phyloP scores from a whole-genome alignment of 2,888 invertebrate genomes.

The Drosophila longiperda region DNA sequence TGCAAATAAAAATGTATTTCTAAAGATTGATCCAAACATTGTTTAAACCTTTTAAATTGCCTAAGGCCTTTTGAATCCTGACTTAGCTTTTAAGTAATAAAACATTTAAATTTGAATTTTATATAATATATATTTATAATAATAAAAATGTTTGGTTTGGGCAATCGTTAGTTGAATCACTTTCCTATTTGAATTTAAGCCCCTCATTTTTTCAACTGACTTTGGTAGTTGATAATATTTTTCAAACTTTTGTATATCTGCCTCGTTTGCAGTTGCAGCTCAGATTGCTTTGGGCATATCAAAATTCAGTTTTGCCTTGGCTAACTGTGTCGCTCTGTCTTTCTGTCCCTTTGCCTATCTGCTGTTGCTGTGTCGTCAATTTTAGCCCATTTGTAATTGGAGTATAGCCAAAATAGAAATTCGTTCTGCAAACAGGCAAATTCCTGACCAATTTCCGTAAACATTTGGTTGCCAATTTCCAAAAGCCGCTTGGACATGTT shows the following conservation, averaged over 20 bases:
- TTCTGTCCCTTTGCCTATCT: conserved; percentile 6
- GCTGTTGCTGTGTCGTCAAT: background rate
- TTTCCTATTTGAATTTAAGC: background rate
- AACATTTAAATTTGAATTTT: background rate
- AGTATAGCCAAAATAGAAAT: conserved; percentile 56
- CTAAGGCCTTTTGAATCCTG: background rate
- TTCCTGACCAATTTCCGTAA: conserved; percentile 46
- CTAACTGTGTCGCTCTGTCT: conserved; percentile 11
- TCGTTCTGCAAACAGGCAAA: conserved; percentile 27
- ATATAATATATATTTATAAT: no score
- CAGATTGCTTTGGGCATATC: conserved; percentile 6
- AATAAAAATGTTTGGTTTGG: background rate
- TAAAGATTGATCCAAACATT: background rate
- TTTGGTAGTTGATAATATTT: background rate
- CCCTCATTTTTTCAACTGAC: background rate
- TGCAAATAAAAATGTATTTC: background rate
- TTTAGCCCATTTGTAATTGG: conserved; percentile 11
- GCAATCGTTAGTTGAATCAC: background rate
- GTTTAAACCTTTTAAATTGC: background rate
- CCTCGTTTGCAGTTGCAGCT: conserved; percentile 14
- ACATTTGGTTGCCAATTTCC: conserved; percentile 49
- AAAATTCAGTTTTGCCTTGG: conserved; percentile 21
- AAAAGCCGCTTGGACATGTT: conserved; percentile 33
- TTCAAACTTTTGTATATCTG: background rate
- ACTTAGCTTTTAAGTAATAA: background rate